These are phyloP conservation scores for Lysiphlebus fabarum DNA, from an alignment of 1,140 invertebrate species.

Conservation along the genomic window DNA sequence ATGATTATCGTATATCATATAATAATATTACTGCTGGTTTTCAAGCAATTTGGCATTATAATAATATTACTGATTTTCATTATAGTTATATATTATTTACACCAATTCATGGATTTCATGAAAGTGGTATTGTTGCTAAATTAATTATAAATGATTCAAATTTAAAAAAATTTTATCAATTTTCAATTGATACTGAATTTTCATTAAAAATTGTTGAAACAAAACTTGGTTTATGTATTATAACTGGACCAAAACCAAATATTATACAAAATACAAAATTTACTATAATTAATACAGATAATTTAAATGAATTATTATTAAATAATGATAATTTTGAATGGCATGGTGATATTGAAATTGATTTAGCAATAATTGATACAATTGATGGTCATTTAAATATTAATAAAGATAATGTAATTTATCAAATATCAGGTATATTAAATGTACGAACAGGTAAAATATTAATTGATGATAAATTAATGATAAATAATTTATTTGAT, in stretches of 20 bases:
- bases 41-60: constrained; percentile 70
- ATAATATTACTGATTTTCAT: constrained; percentile 68
- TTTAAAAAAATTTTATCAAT: constrained; percentile 28
- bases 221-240: constrained; percentile 53
- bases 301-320: constrained; percentile 3
- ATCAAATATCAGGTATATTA: constrained; percentile 54
- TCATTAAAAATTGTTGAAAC: constrained; percentile 65
- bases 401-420: constrained; percentile 56
- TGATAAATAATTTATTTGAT: constrained; percentile 60
- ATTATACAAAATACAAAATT: no score
- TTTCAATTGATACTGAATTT: constrained; percentile 67
- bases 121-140: constrained; percentile 71
- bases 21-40: constrained; percentile 73
- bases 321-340: constrained; percentile 53
- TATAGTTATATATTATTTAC: constrained; percentile 75
- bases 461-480: constrained; percentile 52
- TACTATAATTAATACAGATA: no score
- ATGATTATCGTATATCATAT: constrained; percentile 71
- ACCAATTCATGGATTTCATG: constrained; percentile 68
- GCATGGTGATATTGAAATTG: constrained; percentile 56
- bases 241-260: constrained; percentile 42
- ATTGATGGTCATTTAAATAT: constrained; percentile 60
- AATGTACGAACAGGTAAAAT: constrained; percentile 57
- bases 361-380: constrained; percentile 46
- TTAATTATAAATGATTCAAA: constrained; percentile 54